These are phyloP conservation scores for Rosalia funebris DNA, from an alignment of 2,888 invertebrate species.

Conservation along the genomic window DNA sequence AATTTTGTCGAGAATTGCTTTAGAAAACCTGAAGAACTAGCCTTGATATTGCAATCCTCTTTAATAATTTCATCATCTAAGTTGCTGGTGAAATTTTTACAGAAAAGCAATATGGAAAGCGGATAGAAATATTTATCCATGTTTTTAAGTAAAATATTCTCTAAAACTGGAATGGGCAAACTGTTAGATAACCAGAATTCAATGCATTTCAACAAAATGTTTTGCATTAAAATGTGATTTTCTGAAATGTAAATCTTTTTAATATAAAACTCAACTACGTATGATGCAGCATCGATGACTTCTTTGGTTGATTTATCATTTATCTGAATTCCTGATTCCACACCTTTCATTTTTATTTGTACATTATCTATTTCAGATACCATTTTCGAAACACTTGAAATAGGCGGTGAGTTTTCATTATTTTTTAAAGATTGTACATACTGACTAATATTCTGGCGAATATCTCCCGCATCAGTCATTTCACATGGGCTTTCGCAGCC, in stretches of 20 bases:
- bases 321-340: slow-evolving; percentile 47
- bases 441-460: slow-evolving; percentile 59
- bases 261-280: slow-evolving; percentile 62
- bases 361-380: slow-evolving; percentile 44
- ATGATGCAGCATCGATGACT: slow-evolving; percentile 57
- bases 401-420: slow-evolving; percentile 52
- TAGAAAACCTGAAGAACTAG: slow-evolving; percentile 61
- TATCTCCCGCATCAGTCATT: slow-evolving; percentile 55
- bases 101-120: slow-evolving; percentile 62
- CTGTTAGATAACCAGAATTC: slow-evolving; percentile 63
- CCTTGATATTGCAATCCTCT: slow-evolving; percentile 46
- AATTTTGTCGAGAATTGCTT: slow-evolving; percentile 65
- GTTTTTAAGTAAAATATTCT: slow-evolving; percentile 62
- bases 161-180: slow-evolving; percentile 60
- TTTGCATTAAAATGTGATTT: slow-evolving; percentile 65
- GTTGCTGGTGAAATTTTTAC: slow-evolving; percentile 62
- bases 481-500: slow-evolving; percentile 62
- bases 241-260: slow-evolving; percentile 60
- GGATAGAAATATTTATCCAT: slow-evolving; percentile 65
- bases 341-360: slow-evolving; percentile 35
- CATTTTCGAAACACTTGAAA: slow-evolving; percentile 57
- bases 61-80: slow-evolving; percentile 57
- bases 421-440: slow-evolving; percentile 60
- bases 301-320: slow-evolving; percentile 56
- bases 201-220: slow-evolving; percentile 62